Base-by-base conservation (phyloP, 2,113 vertebrate genomes). In the Grallaria varia region DNA sequence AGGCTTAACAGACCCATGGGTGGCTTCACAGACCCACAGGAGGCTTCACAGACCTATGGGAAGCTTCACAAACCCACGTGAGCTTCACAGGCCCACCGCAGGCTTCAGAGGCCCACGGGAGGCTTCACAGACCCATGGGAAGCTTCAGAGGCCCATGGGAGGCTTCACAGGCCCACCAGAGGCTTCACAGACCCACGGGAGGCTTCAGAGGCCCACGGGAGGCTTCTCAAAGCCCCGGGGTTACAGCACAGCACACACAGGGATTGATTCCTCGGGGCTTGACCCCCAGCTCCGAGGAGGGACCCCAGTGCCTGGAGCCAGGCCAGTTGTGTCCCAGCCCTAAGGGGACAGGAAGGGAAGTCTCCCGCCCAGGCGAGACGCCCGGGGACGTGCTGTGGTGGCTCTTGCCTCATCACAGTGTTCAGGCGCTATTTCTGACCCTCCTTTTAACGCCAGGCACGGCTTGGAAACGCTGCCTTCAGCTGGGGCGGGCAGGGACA, bases 231-330 rank as follows among this genome's bases (percentile, higher is more conserved):
- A 30, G 3, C 35, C 39, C 45, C 40, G 28, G 49, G 49, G 25
- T 55, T 68, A 75, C 78, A 75, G 22, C n/a, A 52, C 9, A 44
- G n/a, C 17, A 24, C 25, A 4, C 4, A 15, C 50, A 68, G 21
- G 75, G 60, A 52, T 14, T 33, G 45, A 64, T 39, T 73, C 35
- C 19, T 20, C 14, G 37, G 44, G 6, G 5, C 47, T 56, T 15
- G n/a, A 72, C 37, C 19, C 28, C n/a, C 5, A 4, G n/a, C 28
- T 60, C 25, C 0, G 0, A 69, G 42, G 33, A 0, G 2, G 30
- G 71, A 82, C 24, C 11, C 53, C 2, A 0, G 19, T 84, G 39
- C 15, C 15, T 13, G 19, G 1, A 0, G 14, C 23, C 31, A 50
- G 58, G 49, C 17, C 40, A n/a, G 53, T 58, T 66, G 44, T 40